Base-by-base conservation (phyloP, 2,113 vertebrate species). In the Brachyhypopomus occidentalis region DNA sequence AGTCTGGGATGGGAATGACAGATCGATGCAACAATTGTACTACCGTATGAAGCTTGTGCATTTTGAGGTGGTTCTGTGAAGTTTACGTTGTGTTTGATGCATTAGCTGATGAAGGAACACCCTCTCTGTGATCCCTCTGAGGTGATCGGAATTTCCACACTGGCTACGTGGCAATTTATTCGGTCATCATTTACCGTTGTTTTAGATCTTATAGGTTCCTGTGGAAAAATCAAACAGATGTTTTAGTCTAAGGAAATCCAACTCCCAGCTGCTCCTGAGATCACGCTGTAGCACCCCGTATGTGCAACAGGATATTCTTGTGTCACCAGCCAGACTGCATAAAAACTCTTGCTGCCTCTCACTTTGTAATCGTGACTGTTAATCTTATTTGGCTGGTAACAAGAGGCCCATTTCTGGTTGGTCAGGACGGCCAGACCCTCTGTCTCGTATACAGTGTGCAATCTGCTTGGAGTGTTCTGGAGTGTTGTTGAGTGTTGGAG, bases 341-440 rank as follows among this genome's bases (percentile, higher is more conserved):
- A 64, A 80, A 75, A 36, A 23, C 74, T 23, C 74, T 41, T 12
- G 56, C 77, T 38, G 34, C 23, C 12, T 59, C 69, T 76, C 72
- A 60, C 60, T 22, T 74, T 34, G 71, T 75, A 79, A 72, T 77
- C 69, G 17, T 63, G 75, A 27, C 52, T 41, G 14, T 60, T 84
- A 73, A 80, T 66, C 59, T 66, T 16, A 23, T 73, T 77, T 38
- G 48, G 48, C 48, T 69, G 38, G 19, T 55, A 80, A 73, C 55
- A 27, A 73, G n/a, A 12, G 20, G 19, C n/a, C n/a, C 23, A 8
- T 56, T 52, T 73, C 23, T 62, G 8, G 23, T 38, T 72, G 59
- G 48, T 22, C 23, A 23, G 25, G 25, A 34, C 55, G 38, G 22
- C 23, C 17, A 16, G 84, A 41, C 4, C 22, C 58, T 48, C 19